phyloP scores from a whole-genome alignment of 2,888 invertebrate genomes.

The Myathropa florea region DNA sequence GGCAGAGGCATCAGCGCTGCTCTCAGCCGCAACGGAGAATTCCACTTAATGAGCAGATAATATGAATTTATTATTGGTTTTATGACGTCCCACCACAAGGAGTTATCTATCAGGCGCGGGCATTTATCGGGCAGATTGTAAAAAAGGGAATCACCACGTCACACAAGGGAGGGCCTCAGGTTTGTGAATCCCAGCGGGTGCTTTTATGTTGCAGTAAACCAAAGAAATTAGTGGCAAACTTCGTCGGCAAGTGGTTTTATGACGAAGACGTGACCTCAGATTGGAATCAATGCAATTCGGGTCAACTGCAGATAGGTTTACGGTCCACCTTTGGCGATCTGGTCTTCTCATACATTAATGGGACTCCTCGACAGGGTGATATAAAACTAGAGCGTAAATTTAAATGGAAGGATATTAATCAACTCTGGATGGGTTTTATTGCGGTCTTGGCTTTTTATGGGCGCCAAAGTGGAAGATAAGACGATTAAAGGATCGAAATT shows the following conservation, averaged over 20 bases:
- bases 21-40: conserved; percentile 15
- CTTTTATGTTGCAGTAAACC: conserved; percentile 62
- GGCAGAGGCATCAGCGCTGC: conserved; percentile 50
- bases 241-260: conserved; percentile 51
- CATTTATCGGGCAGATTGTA: conserved; percentile 55
- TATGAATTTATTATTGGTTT: conserved; percentile 71
- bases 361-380: not conserved
- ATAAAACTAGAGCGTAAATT: conserved; percentile 31
- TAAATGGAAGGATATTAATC: conserved; percentile 53
- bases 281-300: conserved; percentile 53
- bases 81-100: conserved; percentile 62
- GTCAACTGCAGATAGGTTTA: conserved; percentile 54
- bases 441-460: not conserved
- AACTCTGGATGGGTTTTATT: conserved; percentile 23
- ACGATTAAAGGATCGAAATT: conserved; percentile 7
- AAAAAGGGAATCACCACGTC: conserved; percentile 46
- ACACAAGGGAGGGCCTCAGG: not conserved
- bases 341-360: conserved; percentile 48
- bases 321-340: conserved; percentile 45
- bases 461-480: not conserved
- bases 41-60: conserved; percentile 70
- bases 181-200: conserved; percentile 2
- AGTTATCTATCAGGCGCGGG: conserved; percentile 53
- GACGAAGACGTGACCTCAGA: conserved; percentile 57
- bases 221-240: conserved; percentile 61